Evolutionary conservation across 1,140 invertebrate genomes (phyloP).

Genomic region (Leptoteleia sp.): DNA sequence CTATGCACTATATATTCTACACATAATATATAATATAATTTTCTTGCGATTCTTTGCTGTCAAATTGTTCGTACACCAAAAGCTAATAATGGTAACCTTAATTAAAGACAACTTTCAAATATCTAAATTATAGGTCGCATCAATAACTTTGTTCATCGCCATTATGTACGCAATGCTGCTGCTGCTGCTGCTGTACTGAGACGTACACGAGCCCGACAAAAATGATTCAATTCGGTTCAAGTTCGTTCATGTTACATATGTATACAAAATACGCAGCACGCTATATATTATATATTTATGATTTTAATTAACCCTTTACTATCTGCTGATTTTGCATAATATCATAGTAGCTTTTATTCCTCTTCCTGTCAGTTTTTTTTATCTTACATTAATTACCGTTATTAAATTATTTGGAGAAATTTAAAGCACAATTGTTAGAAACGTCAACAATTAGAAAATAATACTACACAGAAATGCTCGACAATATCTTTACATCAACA

Average conservation of each 20-base stretch:
- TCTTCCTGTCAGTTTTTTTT: too few relatives aligned
- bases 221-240: conserved; percentile 40
- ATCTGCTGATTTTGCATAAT: too few relatives aligned
- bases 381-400: too few relatives aligned
- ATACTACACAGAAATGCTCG: too few relatives aligned
- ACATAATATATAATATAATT: conserved; percentile 70
- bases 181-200: conserved; percentile 42
- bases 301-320: not conserved
- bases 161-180: too few relatives aligned
- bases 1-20: conserved; percentile 70
- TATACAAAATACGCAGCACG: conserved; percentile 66
- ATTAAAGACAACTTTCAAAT: conserved; percentile 45
- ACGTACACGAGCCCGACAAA: conserved; percentile 44
- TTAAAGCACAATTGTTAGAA: too few relatives aligned
- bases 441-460: too few relatives aligned
- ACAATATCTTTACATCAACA: too few relatives aligned
- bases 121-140: conserved; percentile 26
- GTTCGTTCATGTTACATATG: conserved; percentile 42
- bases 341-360: too few relatives aligned
- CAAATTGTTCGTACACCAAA: conserved; percentile 73
- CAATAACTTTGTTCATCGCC: conserved; percentile 36
- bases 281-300: conserved; percentile 29
- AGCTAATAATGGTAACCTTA: conserved; percentile 70
- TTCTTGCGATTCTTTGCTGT: conserved; percentile 56
- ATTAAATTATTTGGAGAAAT: too few relatives aligned